Conservation (phyloP, 2,888 invertebrate species). For the Penaeus monodon region DNA sequence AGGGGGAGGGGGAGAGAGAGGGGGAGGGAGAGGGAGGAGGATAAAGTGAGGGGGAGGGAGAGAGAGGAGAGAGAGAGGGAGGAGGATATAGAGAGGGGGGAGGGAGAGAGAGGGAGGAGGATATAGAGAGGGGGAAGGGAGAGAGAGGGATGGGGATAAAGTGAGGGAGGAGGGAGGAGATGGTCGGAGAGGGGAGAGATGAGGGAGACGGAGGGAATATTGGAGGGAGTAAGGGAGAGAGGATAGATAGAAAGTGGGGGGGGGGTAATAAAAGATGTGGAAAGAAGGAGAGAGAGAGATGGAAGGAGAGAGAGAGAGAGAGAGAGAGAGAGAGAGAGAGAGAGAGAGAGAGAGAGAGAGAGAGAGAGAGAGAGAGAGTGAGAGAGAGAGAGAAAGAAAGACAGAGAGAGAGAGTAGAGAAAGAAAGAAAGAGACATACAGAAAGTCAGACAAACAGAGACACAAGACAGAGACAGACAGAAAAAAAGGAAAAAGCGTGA, state of each 20-base stretch:
- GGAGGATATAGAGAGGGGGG: not conserved
- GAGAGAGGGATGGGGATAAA: not conserved
- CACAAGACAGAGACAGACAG: too few relatives aligned
- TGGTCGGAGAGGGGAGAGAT: not conserved
- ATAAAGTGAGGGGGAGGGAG: not conserved
- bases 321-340: too few relatives aligned
- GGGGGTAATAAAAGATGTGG: not conserved
- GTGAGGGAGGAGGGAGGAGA: not conserved
- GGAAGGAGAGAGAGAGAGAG: not conserved
- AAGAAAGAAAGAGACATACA: not conserved
- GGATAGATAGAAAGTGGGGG: not conserved
- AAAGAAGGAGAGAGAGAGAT: not conserved
- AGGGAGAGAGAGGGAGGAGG: not conserved
- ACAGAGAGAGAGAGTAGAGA: not conserved
- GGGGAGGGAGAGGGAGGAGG: not conserved
- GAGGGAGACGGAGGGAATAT: not conserved
- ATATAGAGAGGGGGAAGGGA: not conserved
- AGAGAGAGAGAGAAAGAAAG: not conserved
- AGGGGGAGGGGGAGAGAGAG: not conserved
- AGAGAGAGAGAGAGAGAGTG: not conserved
- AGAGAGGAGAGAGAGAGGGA: not conserved
- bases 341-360: not conserved
- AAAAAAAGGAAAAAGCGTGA: too few relatives aligned
- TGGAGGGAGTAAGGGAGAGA: not conserved
- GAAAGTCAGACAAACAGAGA: too few relatives aligned